Conservation (phyloP, 2,797 vertebrate genomes). For the Hippoglossus hippoglossus region DNA sequence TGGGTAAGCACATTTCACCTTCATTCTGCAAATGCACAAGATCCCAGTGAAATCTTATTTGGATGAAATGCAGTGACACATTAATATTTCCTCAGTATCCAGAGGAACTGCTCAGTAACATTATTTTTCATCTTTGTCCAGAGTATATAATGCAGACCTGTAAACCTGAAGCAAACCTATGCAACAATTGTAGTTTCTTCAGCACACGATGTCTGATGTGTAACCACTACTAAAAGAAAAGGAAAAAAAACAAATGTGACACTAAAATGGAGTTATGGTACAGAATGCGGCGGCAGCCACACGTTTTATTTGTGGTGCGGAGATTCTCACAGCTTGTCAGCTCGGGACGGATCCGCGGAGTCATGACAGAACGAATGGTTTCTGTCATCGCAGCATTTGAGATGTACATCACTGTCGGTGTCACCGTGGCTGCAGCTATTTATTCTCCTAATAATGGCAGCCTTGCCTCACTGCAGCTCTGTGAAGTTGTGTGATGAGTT, state of each 20-base stretch:
- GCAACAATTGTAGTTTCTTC: background rate
- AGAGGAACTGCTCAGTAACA: background rate
- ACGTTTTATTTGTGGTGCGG: constrained; percentile 30
- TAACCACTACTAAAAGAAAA: constrained; percentile 1
- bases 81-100: background rate
- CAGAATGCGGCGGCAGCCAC: constrained; percentile 16
- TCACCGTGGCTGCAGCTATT: constrained; percentile 51
- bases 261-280: constrained; percentile 30
- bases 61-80: background rate
- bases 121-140: background rate
- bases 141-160: too few relatives aligned
- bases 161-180: background rate
- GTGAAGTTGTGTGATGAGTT: constrained; percentile 35
- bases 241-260: constrained; percentile 14
- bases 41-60: background rate
- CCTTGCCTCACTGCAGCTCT: constrained; percentile 30
- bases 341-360: constrained; percentile 34
- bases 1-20: background rate
- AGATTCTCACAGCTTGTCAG: constrained; percentile 41
- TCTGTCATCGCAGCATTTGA: constrained; percentile 42
- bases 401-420: constrained; percentile 45
- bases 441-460: constrained; percentile 62
- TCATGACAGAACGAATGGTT: constrained; percentile 31
- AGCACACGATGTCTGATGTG: background rate
- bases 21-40: background rate